These are phyloP conservation scores for Paguma larvata DNA, from an alignment of 2,797 vertebrate genomes.

Conservation along the genomic window DNA sequence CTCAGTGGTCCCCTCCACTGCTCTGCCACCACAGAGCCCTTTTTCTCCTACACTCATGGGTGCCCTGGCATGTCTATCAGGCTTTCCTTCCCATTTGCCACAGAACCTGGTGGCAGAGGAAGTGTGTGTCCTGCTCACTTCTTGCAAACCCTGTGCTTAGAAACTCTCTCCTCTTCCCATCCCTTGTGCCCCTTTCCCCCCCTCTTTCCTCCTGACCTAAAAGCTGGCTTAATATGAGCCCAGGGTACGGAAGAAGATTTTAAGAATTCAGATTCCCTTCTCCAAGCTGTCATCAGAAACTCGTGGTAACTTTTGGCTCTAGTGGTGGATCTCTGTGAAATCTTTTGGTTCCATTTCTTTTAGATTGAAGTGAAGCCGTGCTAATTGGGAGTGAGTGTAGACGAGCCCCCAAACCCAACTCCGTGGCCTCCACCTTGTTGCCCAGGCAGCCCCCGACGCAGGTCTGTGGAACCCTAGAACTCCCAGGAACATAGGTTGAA, in stretches of 20 bases:
- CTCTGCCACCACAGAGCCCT: background rate
- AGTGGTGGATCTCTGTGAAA: background rate
- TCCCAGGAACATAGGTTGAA: background rate
- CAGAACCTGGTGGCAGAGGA: background rate
- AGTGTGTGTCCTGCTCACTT: background rate
- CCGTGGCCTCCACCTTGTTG: fast-evolving
- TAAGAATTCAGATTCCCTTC: background rate
- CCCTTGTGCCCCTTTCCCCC: background rate
- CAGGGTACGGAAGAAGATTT: background rate
- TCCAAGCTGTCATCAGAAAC: background rate
- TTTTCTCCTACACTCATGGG: background rate
- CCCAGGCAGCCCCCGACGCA: background rate
- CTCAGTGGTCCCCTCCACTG: background rate
- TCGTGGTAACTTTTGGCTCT: background rate
- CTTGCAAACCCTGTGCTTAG: background rate
- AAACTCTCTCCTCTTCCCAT: background rate
- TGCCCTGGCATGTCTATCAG: background rate
- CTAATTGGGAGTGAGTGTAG: background rate
- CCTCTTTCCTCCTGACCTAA: background rate
- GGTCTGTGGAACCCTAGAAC: background rate
- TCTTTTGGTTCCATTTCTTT: background rate
- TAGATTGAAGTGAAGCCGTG: background rate
- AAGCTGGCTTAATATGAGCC: background rate
- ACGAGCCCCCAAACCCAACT: background rate
- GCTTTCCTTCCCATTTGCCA: background rate